Conservation (phyloP, 2,113 vertebrate genomes). For the Nyctereutes procyonoides region DNA sequence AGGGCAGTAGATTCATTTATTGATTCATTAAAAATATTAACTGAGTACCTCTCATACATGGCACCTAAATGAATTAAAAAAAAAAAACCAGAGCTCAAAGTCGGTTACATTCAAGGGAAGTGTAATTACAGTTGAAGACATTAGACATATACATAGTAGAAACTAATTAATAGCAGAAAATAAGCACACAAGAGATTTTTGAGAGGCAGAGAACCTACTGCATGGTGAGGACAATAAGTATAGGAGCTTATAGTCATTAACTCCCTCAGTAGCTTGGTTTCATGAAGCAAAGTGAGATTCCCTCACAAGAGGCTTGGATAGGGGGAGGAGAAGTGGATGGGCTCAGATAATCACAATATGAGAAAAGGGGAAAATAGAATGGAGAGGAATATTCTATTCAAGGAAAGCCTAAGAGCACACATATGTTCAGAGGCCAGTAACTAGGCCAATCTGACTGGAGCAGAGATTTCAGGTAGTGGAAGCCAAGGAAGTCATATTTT, state of each 20-base stretch:
- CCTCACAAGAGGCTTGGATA: neutral
- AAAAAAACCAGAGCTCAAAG: neutral
- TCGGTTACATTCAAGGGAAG: neutral
- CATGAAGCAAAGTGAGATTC: neutral
- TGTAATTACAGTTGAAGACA: neutral
- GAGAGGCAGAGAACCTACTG: neutral
- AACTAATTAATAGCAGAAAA: neutral
- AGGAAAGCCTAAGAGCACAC: neutral
- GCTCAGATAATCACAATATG: neutral
- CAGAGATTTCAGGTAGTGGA: neutral
- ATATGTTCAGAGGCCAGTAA: neutral
- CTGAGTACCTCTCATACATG: neutral
- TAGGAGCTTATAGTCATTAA: neutral
- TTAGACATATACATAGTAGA: neutral
- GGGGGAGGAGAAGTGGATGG: neutral
- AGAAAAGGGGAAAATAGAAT: neutral
- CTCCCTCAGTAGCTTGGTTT: neutral
- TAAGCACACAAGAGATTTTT: neutral
- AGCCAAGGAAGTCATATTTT: neutral
- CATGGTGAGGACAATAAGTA: no score
- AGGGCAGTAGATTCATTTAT: neutral
- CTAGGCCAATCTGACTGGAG: neutral
- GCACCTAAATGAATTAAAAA: neutral
- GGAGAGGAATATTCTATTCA: neutral
- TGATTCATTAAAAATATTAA: neutral